A percentile compares a stretch with the other conserved stretches of the same genome.
Conservation (phyloP, 23 tunicate genomes). For the Diplosoma virens region DNA sequence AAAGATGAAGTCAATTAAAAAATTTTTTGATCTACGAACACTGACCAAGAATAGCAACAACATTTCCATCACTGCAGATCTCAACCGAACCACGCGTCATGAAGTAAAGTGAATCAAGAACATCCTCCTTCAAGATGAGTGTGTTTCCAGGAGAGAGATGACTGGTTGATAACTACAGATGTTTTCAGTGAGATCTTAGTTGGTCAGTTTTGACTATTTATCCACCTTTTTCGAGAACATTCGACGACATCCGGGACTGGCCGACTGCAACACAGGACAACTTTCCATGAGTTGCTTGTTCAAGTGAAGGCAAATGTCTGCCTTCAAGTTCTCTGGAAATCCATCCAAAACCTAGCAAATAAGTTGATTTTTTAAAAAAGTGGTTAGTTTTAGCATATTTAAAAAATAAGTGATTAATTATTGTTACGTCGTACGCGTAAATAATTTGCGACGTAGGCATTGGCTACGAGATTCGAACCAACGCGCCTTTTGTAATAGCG, state of each 20-base stretch:
- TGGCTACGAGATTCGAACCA: no score
- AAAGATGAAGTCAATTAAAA: no score
- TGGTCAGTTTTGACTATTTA: not conserved
- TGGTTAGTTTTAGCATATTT: no score
- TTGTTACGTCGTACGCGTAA: no score
- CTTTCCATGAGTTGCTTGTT: slow-evolving; percentile 54
- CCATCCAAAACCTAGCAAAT: slow-evolving; percentile 58
- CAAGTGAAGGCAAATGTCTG: slow-evolving; percentile 76
- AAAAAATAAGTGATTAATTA: no score
- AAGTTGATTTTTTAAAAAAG: no score
- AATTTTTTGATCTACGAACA: no score
- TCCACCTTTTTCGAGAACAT: slow-evolving; percentile 59
- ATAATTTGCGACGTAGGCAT: no score
- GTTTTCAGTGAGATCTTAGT: not conserved
- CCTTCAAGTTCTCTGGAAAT: slow-evolving; percentile 86
- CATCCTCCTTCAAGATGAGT: slow-evolving; percentile 67
- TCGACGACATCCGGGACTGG: slow-evolving; percentile 64
- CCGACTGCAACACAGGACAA: slow-evolving; percentile 49
- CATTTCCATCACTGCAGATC: slow-evolving; percentile 45
- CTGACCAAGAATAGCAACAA: slow-evolving; percentile 57
- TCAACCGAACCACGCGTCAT: slow-evolving; percentile 79
- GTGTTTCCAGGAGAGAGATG: slow-evolving; percentile 93
- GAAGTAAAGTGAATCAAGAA: slow-evolving; percentile 72
- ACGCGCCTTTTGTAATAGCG: no score
- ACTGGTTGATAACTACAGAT: slow-evolving; percentile 74